Base-by-base conservation (phyloP, 2,797 vertebrate genomes). In the Sandelia bainsii region DNA sequence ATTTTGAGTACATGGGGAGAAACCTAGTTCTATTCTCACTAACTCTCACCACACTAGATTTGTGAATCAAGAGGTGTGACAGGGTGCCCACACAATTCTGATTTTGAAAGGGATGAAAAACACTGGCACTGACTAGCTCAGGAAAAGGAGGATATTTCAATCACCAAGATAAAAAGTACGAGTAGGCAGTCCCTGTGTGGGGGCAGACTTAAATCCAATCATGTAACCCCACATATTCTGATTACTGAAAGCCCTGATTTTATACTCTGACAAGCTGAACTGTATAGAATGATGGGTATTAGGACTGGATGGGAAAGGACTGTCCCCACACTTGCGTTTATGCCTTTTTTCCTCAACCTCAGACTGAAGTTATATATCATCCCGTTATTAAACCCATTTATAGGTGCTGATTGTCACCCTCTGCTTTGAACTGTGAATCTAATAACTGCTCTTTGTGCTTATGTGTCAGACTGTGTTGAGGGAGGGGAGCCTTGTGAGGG, bases 391-490 rank as follows among this genome's bases (percentile, higher is more conserved):
- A 83, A 69, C 40, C 69, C 50, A 16, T 81, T 79, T 58, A 51
- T 51, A 73, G 39, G 44, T 75, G 19, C 76, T 79, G 58, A 69
- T 60, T 80, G 70, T 87, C 69, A 37, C 39, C 72, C 22, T 65
- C 40, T 74, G 57, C 67, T 84, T 69, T 86, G 73, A 84, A 85
- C 71, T 88, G 79, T 87, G 58, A 80, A 63, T 91, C 91, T 94
- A 92, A 94, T 89, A 50, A 86, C 57, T 89, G 80, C 87, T 93
- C 81, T 93, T 87, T 94, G 90, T 93, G 91, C 91, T 87, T 90
- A 81, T 91, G 83, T 90, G 80, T 91, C 91, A 94, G 94, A 93
- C 88, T 93, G 82, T 93, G 80, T 92, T 87, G 94, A 93, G 91
- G 89, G 87, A 86, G 87, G 92, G 83, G 91, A 93, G 57, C 87